Evolutionary conservation across 2,797 vertebrate genomes (phyloP).

Genomic region (Hydrophis major): DNA sequence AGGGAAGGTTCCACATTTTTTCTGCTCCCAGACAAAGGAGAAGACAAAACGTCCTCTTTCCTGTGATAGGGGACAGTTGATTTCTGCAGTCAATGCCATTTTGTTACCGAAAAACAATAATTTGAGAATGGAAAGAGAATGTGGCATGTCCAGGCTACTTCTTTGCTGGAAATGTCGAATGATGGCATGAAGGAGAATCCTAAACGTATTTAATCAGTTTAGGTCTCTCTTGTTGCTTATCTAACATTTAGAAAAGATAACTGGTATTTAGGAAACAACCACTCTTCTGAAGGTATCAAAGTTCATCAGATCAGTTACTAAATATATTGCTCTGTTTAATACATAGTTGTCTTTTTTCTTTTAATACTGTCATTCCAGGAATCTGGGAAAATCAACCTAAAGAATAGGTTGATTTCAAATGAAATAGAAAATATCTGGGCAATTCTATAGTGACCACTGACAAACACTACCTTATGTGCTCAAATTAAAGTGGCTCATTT

Average conservation of each 20-base stretch:
- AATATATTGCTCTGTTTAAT: not conserved
- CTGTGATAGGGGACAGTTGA: not conserved
- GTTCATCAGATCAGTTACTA: not conserved
- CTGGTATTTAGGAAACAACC: not conserved
- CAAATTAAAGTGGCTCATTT: not conserved
- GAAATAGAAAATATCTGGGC: not conserved
- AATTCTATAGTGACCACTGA: not conserved
- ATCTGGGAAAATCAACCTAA: not conserved
- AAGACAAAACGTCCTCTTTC: not conserved
- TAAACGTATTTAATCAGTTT: not conserved
- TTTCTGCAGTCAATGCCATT: not conserved
- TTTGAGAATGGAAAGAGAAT: not conserved
- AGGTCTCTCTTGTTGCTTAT: not conserved
- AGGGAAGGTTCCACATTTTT: not conserved
- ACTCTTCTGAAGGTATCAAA: not conserved
- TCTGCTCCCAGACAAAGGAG: not conserved
- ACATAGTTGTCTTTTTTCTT: not conserved
- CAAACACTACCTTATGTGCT: constrained; percentile 19
- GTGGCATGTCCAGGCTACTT: not conserved
- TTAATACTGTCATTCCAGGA: not conserved
- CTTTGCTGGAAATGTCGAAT: not conserved
- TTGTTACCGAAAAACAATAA: not conserved
- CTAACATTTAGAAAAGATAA: not conserved
- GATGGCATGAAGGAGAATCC: not conserved
- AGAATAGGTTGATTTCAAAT: not conserved